Evolutionary conservation across 2,113 vertebrate genomes (phyloP).

Genomic region (Oreochromis aureus): DNA sequence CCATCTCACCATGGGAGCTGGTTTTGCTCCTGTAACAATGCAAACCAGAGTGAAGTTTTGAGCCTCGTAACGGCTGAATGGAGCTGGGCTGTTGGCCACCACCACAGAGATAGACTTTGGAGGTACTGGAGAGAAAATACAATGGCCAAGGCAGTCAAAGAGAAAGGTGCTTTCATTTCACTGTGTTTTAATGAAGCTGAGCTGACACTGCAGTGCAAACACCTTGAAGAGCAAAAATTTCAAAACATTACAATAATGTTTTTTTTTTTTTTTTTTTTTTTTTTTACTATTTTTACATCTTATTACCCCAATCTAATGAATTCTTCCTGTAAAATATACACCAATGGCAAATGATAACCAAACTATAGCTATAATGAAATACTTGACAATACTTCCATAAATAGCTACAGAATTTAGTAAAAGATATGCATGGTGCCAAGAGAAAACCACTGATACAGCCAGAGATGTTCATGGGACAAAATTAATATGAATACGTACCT

Average conservation of each 20-base stretch:
- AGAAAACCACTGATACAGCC: not conserved
- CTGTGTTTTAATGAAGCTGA: not conserved
- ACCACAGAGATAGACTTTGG: constrained; percentile 87
- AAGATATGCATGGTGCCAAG: not conserved
- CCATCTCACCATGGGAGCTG: constrained; percentile 79
- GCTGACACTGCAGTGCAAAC: not conserved
- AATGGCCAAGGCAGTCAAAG: not conserved
- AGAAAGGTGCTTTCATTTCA: not conserved
- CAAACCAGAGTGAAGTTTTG: constrained; percentile 95
- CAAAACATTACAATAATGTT: not conserved
- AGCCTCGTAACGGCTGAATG: constrained; percentile 89
- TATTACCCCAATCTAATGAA: not conserved
- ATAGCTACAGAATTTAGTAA: not conserved
- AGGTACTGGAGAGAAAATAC: constrained; percentile 73
- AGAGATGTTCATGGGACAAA: not conserved
- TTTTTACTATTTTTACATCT: not conserved
- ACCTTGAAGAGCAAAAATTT: not conserved
- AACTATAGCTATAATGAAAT: not conserved
- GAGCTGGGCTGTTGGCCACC: constrained; percentile 77
- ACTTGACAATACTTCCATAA: not conserved
- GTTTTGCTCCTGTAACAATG: constrained; percentile 88
- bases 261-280: not conserved
- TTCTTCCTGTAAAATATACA: not conserved
- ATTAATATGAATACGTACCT: constrained; percentile 71
- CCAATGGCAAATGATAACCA: not conserved